Evolutionary conservation across 2,113 vertebrate genomes (phyloP).

Genomic region (Chascanopsetta lugubris): DNA sequence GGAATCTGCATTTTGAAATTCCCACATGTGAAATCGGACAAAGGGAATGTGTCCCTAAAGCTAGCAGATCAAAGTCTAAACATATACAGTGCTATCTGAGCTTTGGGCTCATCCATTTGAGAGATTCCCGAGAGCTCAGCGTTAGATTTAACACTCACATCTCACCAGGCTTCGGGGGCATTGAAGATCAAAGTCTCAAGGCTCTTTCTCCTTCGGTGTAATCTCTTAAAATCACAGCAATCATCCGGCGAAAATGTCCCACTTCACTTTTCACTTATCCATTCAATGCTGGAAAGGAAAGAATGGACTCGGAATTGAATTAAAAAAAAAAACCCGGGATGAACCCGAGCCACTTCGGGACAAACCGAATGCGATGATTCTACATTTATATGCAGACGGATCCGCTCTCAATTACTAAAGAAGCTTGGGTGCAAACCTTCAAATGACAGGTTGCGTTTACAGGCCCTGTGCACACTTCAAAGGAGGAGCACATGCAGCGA

Average conservation of each 20-base stretch:
- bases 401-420: slow-evolving; percentile 16
- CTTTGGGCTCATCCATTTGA: slow-evolving; percentile 47
- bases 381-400: not conserved
- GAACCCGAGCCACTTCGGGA: not conserved
- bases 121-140: slow-evolving; percentile 16
- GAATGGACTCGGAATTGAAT: not conserved
- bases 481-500: slow-evolving; percentile 26
- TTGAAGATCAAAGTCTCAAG: slow-evolving; percentile 18
- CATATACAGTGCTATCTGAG: not conserved
- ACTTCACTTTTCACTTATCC: not conserved
- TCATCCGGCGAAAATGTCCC: not conserved
- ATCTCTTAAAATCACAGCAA: slow-evolving; percentile 17
- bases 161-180: slow-evolving; percentile 14
- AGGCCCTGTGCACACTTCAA: slow-evolving; percentile 29
- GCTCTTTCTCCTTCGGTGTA: slow-evolving; percentile 4
- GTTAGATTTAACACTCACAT: slow-evolving; percentile 4
- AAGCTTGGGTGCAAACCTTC: slow-evolving; percentile 16
- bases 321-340: slow-evolving; percentile 1
- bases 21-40: not conserved
- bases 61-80: slow-evolving; percentile 30
- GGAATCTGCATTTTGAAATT: slow-evolving; percentile 12
- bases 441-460: slow-evolving; percentile 44
- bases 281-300: not conserved
- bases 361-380: slow-evolving; percentile 6
- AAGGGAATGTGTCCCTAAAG: slow-evolving; percentile 5